phyloP scores from a whole-genome alignment of 2,113 vertebrate genomes.

The Taxidea taxus region DNA sequence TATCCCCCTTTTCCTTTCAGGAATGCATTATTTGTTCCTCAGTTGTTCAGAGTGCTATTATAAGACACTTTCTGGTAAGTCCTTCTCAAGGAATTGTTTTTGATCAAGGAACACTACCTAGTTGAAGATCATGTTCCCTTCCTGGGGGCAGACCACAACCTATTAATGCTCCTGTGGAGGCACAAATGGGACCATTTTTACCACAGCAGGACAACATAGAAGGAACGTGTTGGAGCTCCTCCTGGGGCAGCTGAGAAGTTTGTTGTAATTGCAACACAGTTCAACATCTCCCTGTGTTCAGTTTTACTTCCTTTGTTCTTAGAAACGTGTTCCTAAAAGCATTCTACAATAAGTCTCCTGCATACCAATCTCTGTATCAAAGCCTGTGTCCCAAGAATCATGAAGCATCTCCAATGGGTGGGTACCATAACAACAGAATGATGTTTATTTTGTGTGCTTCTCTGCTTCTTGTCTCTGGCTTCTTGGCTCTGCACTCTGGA shows the following conservation, averaged over 20 bases:
- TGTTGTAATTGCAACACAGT: neutral
- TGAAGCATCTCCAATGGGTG: too few species aligned
- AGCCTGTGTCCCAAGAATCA: too few species aligned
- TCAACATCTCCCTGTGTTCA: neutral
- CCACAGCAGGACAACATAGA: too few species aligned
- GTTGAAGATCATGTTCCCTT: neutral
- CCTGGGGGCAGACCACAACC: neutral
- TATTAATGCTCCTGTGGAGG: neutral
- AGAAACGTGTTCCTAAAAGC: neutral
- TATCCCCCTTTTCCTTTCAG: neutral
- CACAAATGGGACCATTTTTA: rapidly evolving
- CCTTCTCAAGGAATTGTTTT: neutral
- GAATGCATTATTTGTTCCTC: neutral
- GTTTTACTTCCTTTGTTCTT: neutral
- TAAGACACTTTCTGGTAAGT: neutral
- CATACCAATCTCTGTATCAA: too few species aligned
- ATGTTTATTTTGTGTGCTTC: neutral
- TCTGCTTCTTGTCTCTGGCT: neutral
- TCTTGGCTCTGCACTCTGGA: neutral
- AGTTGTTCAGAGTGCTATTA: too few species aligned
- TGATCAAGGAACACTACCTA: neutral
- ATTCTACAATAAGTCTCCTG: neutral
- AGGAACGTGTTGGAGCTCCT: neutral
- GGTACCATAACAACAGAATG: too few species aligned
- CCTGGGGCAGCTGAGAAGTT: neutral